A percentile compares a stretch with the other conserved stretches of the same genome.
Conservation (phyloP, 2,113 vertebrate genomes). For the Tychaedon coryphoeus region DNA sequence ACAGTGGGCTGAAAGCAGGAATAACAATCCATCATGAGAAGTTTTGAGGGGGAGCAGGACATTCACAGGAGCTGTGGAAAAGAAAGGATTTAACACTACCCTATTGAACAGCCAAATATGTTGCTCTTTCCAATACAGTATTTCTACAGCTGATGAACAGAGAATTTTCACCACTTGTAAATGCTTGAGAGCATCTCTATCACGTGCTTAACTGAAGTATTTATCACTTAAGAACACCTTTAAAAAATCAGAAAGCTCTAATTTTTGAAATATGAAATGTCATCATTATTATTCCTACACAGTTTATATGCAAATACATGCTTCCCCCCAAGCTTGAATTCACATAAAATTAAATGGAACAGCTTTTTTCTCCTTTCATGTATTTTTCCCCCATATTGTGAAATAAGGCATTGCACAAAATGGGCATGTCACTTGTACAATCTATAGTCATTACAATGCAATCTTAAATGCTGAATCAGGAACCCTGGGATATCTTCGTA, state of each 20-base stretch:
- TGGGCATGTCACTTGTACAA: neutral
- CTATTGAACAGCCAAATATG: neutral
- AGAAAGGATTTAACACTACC: neutral
- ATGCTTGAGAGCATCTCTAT: neutral
- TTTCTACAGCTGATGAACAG: neutral
- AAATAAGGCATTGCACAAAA: neutral
- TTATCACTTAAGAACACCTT: conserved; percentile 4
- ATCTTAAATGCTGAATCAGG: neutral
- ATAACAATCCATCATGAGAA: neutral
- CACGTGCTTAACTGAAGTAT: neutral
- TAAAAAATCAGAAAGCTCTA: neutral
- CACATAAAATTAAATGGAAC: neutral
- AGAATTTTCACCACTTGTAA: neutral
- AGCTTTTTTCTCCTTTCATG: neutral
- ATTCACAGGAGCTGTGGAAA: neutral
- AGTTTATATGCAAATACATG: neutral
- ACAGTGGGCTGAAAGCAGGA: neutral
- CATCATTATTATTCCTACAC: neutral
- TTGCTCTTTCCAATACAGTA: neutral
- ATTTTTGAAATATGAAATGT: neutral
- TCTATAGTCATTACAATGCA: neutral
- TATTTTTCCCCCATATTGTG: neutral
- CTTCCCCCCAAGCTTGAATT: neutral
- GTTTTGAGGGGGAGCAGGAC: neutral
- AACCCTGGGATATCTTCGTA: neutral